Percentiles rank a stretch among this genome's conserved stretches.
These are phyloP conservation scores for Macrosiphum euphorbiae DNA, from an alignment of 2,888 invertebrate genomes.

Conservation along the genomic window DNA sequence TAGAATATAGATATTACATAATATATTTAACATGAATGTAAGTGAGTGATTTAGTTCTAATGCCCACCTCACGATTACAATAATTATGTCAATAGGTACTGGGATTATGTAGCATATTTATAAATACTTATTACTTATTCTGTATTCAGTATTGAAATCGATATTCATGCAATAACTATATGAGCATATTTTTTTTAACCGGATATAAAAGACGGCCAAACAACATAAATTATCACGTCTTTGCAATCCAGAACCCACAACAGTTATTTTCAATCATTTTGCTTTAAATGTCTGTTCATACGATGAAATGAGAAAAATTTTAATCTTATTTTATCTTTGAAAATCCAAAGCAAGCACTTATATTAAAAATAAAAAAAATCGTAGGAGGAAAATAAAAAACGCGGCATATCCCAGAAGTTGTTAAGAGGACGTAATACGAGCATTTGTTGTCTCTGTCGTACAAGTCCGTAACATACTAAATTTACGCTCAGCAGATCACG, in stretches of 20 bases:
- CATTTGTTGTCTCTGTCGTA: no score
- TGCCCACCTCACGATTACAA: not conserved
- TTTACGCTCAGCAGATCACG: no score
- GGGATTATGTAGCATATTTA: not conserved
- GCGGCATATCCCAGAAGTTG: constrained; percentile 22
- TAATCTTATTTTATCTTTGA: constrained; percentile 17
- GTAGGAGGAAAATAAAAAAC: constrained; percentile 35
- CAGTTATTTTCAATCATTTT: not conserved
- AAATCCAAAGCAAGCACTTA: constrained; percentile 10
- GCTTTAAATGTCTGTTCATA: not conserved
- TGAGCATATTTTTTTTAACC: not conserved
- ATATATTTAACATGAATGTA: not conserved
- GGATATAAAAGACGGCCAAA: constrained; percentile 53
- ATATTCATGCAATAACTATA: not conserved
- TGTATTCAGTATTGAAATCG: not conserved
- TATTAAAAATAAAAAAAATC: constrained; percentile 45
- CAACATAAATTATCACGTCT: constrained; percentile 45
- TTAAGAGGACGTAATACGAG: not conserved
- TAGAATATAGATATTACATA: not conserved
- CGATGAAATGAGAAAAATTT: not conserved
- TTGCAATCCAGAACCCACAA: not conserved
- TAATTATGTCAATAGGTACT: not conserved
- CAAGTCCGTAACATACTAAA: no score
- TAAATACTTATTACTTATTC: not conserved
- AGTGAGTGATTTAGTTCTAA: not conserved